Evolutionary conservation across 2,888 invertebrate genomes (phyloP), one percentile per base, ranked within the genome.

Genomic region (Phaonia tiefii): DNA sequence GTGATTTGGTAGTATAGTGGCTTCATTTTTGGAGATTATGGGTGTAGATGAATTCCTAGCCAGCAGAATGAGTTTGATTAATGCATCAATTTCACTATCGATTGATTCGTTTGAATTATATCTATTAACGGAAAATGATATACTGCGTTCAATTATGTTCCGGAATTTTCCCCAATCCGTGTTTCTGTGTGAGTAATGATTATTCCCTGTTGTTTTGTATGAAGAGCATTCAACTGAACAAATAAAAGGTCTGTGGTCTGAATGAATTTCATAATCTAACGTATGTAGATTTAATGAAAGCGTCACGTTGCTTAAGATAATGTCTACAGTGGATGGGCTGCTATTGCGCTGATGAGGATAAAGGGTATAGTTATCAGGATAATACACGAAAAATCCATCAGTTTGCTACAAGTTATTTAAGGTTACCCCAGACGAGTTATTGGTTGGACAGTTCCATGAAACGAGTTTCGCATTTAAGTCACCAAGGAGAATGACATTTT

Each of bases 211-310:
- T 56, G 39, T 20, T 37, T 58, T 17, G 13, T 13, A 44, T 20
- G 37, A 49, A 2, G 63, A 31, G 15, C 37, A 31, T 37, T 63
- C 49, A 13, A 72, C n/a, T 11, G 49, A 49, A 20, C 49, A 72
- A 13, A 72, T 7, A 49, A 72, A 10, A 13, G 49, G 72, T 4
- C 37, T 17, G 8, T 72, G 72, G n/a, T 70, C 70, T 4, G 70
- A 71, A 8, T 42, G 72, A 2, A 63, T 49, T 5, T 60, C 37
- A 31, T 51, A 72, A 39, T 31, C 39, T 11, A 51, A 11, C 1
- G 63, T 37, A 8, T 37, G 25, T n/a, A 63, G 2, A 4, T 49
- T 46, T 11, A 72, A 39, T 15, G 15, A 20, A 13, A 46, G 31
- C 8, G 73, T 3, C 1, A 22, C 17, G 17, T 73, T 65, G 15